phyloP scores from a whole-genome alignment of 2,113 vertebrate species.

The Gymnocephalus cernua region DNA sequence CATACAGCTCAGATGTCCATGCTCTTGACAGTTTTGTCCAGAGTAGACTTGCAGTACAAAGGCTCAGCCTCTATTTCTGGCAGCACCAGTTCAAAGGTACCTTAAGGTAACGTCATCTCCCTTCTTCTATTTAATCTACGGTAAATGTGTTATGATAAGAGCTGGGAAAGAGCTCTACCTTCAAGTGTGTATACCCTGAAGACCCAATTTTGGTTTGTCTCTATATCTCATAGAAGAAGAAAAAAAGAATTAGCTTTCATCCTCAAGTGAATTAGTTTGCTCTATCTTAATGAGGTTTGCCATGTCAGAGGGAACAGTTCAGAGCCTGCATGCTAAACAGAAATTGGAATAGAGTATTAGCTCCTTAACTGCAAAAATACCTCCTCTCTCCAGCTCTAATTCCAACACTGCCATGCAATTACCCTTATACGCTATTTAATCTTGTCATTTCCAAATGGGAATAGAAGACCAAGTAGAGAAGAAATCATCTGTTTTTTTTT shows the following conservation, averaged over 20 bases:
- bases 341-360: conserved; percentile 72
- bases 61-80: conserved; percentile 22
- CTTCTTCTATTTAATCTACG: conserved; percentile 51
- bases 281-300: conserved; percentile 82
- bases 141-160: conserved; percentile 57
- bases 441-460: conserved; percentile 76
- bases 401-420: conserved; percentile 68
- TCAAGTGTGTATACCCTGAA: conserved; percentile 46
- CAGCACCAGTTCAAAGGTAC: conserved; percentile 49
- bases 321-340: conserved; percentile 75
- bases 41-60: not conserved
- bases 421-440: conserved; percentile 71
- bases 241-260: conserved; percentile 72
- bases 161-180: conserved; percentile 49
- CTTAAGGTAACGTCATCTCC: conserved; percentile 41
- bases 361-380: conserved; percentile 66
- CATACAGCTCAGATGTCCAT: conserved; percentile 31
- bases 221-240: conserved; percentile 52
- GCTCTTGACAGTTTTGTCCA: conserved; percentile 36
- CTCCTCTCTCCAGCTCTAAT: conserved; percentile 62
- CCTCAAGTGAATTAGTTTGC: conserved; percentile 78
- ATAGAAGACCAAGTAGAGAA: conserved; percentile 46
- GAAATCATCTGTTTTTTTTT: conserved; percentile 42
- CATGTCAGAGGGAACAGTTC: conserved; percentile 72
- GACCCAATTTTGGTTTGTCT: conserved; percentile 73